Evolutionary conservation across 2,113 vertebrate genomes (phyloP), one percentile per base, ranked within the genome.

Genomic region (Sphaerodactylus townsendi): DNA sequence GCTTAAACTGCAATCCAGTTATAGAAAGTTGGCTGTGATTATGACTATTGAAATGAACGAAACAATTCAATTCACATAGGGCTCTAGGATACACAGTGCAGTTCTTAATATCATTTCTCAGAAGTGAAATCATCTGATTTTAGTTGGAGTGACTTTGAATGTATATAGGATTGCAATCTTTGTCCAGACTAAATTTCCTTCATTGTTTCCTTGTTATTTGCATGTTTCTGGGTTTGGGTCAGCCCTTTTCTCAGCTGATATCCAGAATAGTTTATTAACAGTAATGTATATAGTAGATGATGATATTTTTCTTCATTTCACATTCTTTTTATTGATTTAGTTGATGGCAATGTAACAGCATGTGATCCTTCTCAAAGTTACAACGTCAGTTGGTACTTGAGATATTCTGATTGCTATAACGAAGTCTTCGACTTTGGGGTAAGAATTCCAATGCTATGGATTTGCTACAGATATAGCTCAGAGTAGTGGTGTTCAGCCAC

Each of bases 351-450:
- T 78, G 90, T 90, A 88, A 91, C 89, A 83, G n/a, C 93, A 82
- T 97, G 96, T 90, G 95, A 95, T 39, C 75, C 90, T 1, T 94
- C 93, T 48, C 91, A 94, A 41, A 66, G 3, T 85, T 94, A 91
- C 86, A 96, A 96, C 83, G 86, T 97, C 83, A 95, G 91, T 73
- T 97, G 96, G 96, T 96, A 96, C 91, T 93, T 97, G 74, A 95
- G 96, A 77, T 96, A 95, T 86, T 96, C 95, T 86, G 94, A 96
- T 85, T 97, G 96, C 93, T 97, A 97, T 91, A 97, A 97, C 93
- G 96, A 97, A 88, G 95, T 97, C 83, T 97, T 96, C 86, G 96
- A 92, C 75, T 96, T 97, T 83, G 96, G 94, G 96, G 96, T 97
- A 96, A 95, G 93, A 88, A 91, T 86, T 66, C 17, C 11, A 50